These are phyloP conservation scores for Tragelaphus eurycerus DNA, from an alignment of 2,797 vertebrate species.

Conservation along the genomic window DNA sequence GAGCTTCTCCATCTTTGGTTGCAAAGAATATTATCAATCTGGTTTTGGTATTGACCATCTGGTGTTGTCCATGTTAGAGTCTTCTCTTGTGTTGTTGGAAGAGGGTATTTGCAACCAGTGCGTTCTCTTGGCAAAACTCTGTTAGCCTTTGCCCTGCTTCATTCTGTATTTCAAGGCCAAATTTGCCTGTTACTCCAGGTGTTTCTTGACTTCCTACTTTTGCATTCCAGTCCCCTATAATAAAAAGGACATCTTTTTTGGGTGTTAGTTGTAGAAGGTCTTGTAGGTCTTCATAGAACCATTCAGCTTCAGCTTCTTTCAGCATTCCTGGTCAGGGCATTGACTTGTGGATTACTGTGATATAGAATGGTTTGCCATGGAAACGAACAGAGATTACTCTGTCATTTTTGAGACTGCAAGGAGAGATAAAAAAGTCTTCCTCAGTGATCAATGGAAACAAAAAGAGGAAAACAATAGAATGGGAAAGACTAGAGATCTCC, in stretches of 20 bases:
- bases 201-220: not conserved
- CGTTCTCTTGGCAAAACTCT: not conserved
- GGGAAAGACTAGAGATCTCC: not conserved
- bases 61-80: not conserved
- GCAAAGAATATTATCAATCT: not conserved
- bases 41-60: not conserved
- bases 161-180: not conserved
- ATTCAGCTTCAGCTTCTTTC: not conserved
- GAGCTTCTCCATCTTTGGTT: not conserved
- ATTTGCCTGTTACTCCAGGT: not conserved
- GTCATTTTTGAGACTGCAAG: not conserved
- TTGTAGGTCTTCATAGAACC: not conserved
- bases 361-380: not conserved
- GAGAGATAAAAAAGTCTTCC: not conserved
- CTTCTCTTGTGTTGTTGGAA: not conserved
- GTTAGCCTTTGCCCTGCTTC: not conserved
- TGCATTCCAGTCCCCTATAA: not conserved
- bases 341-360: not conserved
- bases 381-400: not conserved
- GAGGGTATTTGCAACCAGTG: not conserved
- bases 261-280: not conserved
- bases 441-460: not conserved
- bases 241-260: not conserved
- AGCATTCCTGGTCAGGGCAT: not conserved
- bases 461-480: not conserved